Evolutionary conservation across 2,888 invertebrate species (phyloP), one percentile per base, ranked within the genome.

Genomic region (Lepidochrysops patricia): DNA sequence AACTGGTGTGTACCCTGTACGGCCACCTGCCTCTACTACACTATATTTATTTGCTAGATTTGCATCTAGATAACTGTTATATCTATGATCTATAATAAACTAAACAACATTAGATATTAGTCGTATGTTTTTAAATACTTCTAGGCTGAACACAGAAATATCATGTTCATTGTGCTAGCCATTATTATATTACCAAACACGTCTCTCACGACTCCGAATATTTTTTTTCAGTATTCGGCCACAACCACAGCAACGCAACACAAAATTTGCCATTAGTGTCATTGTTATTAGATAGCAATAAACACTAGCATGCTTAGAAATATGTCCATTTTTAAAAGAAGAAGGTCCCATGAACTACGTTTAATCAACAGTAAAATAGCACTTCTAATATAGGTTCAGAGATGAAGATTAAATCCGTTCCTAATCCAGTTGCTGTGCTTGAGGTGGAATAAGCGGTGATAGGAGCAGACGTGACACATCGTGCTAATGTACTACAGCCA

Each of bases 391-490:
- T 43, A 19, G 12, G 9, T 29, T 15, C 37, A 19, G 9, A 23
- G 19, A 26, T 50, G 50, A 5, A 25, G 50, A 26, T 50, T 5
- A 50, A 50, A 13, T 26, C 50, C 50, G 1, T 6, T 12, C 15
- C 9, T 27, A 54, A 54, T 29, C 54, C 19, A 13, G 29, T 4
- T 12, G 43, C 32, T 19, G 15, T 26, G 13, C 5, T 15, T 4
- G 50, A 50, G 26, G 13, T 15, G 50, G 50, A 2, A 13, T 37
- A 15, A 13, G 48, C 48, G 19, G 32, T 2, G 54, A 54, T 54
- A 32, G 32, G 54, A 54, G 15, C 54, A 15, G 19, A 54, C 54
- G 54, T 54, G 54, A 54, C 29, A 29, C 54, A 12, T 32, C 54
- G 54, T 29, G 19, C 54, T 54, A 54, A 54, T 54, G 19, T 19